Evolutionary conservation across 2,888 invertebrate genomes (phyloP).

Genomic region (Digitonthophagus gazella): DNA sequence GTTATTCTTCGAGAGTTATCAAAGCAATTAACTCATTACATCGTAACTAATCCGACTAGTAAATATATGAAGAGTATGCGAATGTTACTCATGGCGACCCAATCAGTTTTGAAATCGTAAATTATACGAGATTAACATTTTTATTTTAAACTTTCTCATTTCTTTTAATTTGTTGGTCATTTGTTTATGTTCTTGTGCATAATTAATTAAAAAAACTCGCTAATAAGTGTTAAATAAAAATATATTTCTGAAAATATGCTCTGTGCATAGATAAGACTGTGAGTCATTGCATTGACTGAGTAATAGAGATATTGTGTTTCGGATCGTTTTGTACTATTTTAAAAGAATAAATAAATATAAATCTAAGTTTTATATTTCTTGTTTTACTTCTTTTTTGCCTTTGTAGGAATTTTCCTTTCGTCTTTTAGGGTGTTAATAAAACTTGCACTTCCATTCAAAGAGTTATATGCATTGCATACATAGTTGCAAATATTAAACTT

Average conservation of each 20-base stretch:
- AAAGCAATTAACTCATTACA: slow-evolving; percentile 70
- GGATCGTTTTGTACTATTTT: neutral
- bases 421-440: no score
- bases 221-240: neutral
- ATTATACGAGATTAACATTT: neutral
- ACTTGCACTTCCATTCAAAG: no score
- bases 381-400: no score
- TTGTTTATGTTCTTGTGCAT: neutral
- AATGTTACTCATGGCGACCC: slow-evolving; percentile 71
- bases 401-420: no score
- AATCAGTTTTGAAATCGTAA: slow-evolving; percentile 38
- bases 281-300: neutral
- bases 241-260: neutral
- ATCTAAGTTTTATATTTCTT: neutral
- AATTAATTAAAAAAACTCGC: no score
- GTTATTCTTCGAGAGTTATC: slow-evolving; percentile 73
- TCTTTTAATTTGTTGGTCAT: neutral
- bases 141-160: neutral
- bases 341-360: neutral
- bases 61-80: slow-evolving; percentile 64
- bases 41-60: slow-evolving; percentile 64
- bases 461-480: no score
- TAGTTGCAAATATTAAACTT: neutral
- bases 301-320: neutral
- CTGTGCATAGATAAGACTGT: neutral